Base-by-base conservation (phyloP, 1,140 invertebrate genomes). In the Eurosta solidaginis region DNA sequence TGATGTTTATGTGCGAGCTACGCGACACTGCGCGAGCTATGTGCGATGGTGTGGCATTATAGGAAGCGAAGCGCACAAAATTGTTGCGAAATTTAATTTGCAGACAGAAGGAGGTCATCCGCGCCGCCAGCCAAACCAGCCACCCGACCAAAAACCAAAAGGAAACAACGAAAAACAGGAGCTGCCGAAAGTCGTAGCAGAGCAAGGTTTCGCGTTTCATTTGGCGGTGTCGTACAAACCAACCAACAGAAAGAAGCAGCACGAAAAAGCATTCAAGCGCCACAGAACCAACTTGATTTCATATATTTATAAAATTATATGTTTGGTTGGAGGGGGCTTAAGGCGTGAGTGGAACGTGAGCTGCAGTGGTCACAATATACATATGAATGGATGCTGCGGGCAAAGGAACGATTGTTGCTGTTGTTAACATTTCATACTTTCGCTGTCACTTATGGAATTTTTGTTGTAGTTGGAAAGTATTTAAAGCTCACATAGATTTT, bases 51-150 rank as follows among this genome's bases (percentile, higher is more conserved):
- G 59, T 68, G 59, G 29, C n/a, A 9, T 20, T 40, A 20, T 20
- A 68, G 36, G 59, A 68, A 68, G n/a, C 33, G 59, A 36, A 40
- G 59, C 59, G 59, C 59, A 20, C 14, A 47, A 74, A 74, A 27
- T 74, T 74, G 73, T 74, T 74, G 73, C 73, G 27, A 74, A 74
- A 74, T 74, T 74, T 74, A 74, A 74, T 74, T 74, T 74, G 14
- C 73, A 74, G 44, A 74, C 73, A 74, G 73, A 74, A 74, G 44
- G 73, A 74, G 73, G 73, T 74, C 73, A 74, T 74, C 17, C 73
- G 73, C 73, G 59, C 59, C 59, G 59, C 33, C 59, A 68, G 59
- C 59, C 59, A 63, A n/a, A 9, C 22, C 49, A 52, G 49, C 49
- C 20, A 52, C 4, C n/a, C 49, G 25, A 22, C n/a, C 49, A 52